Evolutionary conservation across 2,888 invertebrate genomes (phyloP).

Genomic region (Zonitis immaculata): DNA sequence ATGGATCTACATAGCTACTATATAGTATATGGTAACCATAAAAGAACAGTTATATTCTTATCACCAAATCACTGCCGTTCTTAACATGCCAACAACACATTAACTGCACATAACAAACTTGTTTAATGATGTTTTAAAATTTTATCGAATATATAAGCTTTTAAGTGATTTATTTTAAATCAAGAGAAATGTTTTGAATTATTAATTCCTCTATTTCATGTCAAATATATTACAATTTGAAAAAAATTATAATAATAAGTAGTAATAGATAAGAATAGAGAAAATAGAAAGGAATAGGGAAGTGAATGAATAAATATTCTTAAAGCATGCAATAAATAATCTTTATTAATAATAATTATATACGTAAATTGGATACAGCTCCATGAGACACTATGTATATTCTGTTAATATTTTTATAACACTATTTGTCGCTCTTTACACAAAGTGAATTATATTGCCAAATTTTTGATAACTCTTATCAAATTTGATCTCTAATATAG

Average conservation of each 20-base stretch:
- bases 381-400: too few species aligned
- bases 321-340: too few species aligned
- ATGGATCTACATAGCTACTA: slow-evolving; percentile 1
- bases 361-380: too few species aligned
- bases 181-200: not conserved
- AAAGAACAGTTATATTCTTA: not conserved
- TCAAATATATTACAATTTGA: too few species aligned
- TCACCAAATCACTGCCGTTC: not conserved
- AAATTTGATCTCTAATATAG: too few species aligned
- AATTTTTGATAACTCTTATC: too few species aligned
- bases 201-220: not conserved
- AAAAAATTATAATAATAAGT: too few species aligned
- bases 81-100: slow-evolving; percentile 1
- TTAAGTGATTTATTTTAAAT: not conserved
- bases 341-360: too few species aligned
- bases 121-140: not conserved
- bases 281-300: too few species aligned
- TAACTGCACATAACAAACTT: not conserved
- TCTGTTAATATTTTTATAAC: too few species aligned
- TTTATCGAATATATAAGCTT: not conserved
- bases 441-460: not conserved
- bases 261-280: not conserved
- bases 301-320: too few species aligned
- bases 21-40: too few species aligned
- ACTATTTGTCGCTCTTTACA: not conserved